phyloP scores from a whole-genome alignment of 2,888 invertebrate species.

The Steinernema scapterisci region DNA sequence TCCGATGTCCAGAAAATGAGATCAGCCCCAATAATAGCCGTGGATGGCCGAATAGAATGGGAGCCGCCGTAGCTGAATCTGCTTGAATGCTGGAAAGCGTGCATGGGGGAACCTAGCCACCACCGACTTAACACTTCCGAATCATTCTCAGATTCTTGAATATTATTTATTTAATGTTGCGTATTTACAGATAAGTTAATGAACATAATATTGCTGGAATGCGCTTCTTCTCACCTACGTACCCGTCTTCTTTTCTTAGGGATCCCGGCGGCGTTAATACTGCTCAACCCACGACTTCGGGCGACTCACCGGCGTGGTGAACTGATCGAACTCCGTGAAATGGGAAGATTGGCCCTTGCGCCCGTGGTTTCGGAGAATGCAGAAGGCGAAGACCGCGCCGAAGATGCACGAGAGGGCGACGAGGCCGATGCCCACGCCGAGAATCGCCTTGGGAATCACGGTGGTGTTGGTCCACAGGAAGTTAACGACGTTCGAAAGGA shows the following conservation, averaged over 20 bases:
- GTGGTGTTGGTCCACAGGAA: constrained; percentile 1
- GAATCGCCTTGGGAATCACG: constrained; percentile 3
- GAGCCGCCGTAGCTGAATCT: no score
- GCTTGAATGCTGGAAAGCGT: no score
- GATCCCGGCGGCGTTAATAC: background rate
- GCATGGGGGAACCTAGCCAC: no score
- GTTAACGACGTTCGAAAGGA: background rate
- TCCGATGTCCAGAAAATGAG: no score
- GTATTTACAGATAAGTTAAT: background rate
- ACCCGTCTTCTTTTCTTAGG: background rate
- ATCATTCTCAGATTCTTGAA: no score
- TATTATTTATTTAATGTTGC: background rate
- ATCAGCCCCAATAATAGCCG: no score
- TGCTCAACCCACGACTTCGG: constrained; percentile 8
- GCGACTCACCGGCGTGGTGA: constrained; percentile 2
- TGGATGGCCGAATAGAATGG: no score
- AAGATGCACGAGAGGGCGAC: constrained; percentile 6
- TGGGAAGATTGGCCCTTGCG: background rate
- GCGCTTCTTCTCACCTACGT: background rate
- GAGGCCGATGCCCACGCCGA: constrained; percentile 4
- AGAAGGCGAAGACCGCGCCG: background rate
- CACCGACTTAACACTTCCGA: no score
- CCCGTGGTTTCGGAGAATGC: background rate
- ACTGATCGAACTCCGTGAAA: constrained; percentile 12
- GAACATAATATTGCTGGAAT: background rate